Evolutionary conservation across 2,888 invertebrate species (phyloP), one percentile per base, ranked within the genome.

Genomic region (Nomada ferruginata): DNA sequence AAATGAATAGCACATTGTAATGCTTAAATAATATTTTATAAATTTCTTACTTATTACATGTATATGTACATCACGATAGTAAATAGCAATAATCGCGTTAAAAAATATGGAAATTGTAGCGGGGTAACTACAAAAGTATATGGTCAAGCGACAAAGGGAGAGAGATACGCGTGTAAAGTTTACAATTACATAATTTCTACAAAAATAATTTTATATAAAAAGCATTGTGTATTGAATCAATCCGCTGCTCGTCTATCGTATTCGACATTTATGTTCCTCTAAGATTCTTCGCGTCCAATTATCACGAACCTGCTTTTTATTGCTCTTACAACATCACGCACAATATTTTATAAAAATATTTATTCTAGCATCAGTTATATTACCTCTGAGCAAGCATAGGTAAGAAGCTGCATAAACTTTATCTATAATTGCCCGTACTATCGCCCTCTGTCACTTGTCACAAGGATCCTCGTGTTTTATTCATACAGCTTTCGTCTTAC

Each of bases 321-420:
- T 90, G 84, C 83, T 87, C 83, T 63, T 73, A 73, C 65, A 52
- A 73, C 75, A 78, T 71, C 83, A 59, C 83, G 61, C 60, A 64
- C 76, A 76, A 84, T 80, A 70, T 68, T 89, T 88, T 91, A 91
- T 64, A 91, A 90, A 91, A 91, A 91, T 90, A 91, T 85, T 80
- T 85, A 55, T 70, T 76, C 77, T 76, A 80, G 82, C 80, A 50
- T 69, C 76, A 69, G 69, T 79, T 75, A 60, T 74, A 65, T 85
- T 69, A 72, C 66, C 44, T 78, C 88, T 85, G 85, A 89, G 84
- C 84, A 86, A 89, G 60, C 83, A 63, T 81, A 66, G 68, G 78
- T 50, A 75, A 76, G 72, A 73, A 79, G 60, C 57, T 75, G 71
- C 72, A n/a, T 69, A 87, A 81, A 66, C 57, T 57, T 65, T 55